Evolutionary conservation across 2,797 vertebrate genomes (phyloP).

Genomic region (Hyperoplus immaculatus): DNA sequence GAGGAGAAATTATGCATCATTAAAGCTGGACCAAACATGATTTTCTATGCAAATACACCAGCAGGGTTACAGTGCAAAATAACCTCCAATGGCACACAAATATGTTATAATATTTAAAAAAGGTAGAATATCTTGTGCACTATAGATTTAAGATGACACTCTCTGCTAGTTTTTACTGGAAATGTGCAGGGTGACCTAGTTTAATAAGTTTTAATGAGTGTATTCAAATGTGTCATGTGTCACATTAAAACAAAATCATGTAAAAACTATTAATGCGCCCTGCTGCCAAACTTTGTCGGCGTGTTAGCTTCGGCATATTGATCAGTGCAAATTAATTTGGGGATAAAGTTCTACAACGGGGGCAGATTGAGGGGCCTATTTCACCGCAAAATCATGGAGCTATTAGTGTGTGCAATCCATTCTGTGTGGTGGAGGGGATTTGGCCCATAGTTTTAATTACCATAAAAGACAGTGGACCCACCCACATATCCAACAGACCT

Average conservation of each 20-base stretch:
- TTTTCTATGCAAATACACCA: constrained; percentile 57
- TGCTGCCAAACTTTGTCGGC: no score
- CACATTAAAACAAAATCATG: constrained; percentile 1
- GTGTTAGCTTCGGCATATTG: no score
- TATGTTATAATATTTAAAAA: background rate
- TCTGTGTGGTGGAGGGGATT: no score
- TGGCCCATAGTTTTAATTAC: no score
- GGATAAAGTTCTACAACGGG: no score
- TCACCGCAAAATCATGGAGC: no score
- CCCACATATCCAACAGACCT: no score
- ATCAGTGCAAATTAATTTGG: no score
- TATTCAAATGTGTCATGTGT: background rate
- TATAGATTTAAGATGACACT: background rate
- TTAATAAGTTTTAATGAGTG: background rate
- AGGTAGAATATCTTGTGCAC: background rate
- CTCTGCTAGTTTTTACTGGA: background rate
- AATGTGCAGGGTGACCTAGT: background rate
- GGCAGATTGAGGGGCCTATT: no score
- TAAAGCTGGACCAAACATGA: constrained; percentile 42
- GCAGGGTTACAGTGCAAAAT: background rate
- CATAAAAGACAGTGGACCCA: no score
- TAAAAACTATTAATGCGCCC: background rate
- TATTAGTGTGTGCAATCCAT: no score
- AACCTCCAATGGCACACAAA: background rate
- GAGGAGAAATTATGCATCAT: constrained; percentile 49